Evolutionary conservation across 2,888 invertebrate genomes (phyloP), one percentile per base, ranked within the genome.

Genomic region (Perizoma flavofasciatum): DNA sequence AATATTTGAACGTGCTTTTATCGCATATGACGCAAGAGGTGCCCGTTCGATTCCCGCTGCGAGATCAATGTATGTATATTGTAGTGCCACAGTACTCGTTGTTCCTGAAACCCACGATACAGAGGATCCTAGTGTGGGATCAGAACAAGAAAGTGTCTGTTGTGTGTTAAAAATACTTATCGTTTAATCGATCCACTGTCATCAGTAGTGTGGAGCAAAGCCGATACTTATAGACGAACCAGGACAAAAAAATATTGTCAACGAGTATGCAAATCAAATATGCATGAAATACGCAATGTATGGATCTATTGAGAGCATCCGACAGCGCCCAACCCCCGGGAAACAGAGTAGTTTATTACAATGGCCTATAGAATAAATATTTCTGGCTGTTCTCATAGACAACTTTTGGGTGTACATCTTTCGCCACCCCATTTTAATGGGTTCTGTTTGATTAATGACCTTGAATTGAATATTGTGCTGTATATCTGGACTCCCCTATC

Each of bases 361-460:
- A 69, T 68, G 70, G 75, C 72, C 77, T 72, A 74, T 72, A 79
- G 78, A 79, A 83, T 84, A 81, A 85, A 83, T 77, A 77, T 76
- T 78, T 65, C 62, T 63, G 72, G 72, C 71, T 57, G 81, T 80
- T 79, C 77, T 75, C 66, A 82, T 82, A 86, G 83, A 86, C 81
- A 83, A 84, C 81, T 82, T 81, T 85, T 85, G 80, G 86, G 80
- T 79, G 81, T 82, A 80, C 79, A 82, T 82, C 82, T 83, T 82
- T 88, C 88, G 71, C 81, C 89, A 85, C 91, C 89, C 90, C 79
- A 86, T 86, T 84, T 85, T 85, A 86, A 87, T 89, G 85, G 86
- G 81, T 78, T 75, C 76, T 82, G 79, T 86, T 89, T 91, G 91
- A 91, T 91, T 89, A 89, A 91, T 91, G 88, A 76, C 69, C 70